A percentile compares a stretch with the other conserved stretches of the same genome.
Evolutionary conservation across 2,888 invertebrate species (phyloP).

Genomic region (Kryphioiulus occultus): DNA sequence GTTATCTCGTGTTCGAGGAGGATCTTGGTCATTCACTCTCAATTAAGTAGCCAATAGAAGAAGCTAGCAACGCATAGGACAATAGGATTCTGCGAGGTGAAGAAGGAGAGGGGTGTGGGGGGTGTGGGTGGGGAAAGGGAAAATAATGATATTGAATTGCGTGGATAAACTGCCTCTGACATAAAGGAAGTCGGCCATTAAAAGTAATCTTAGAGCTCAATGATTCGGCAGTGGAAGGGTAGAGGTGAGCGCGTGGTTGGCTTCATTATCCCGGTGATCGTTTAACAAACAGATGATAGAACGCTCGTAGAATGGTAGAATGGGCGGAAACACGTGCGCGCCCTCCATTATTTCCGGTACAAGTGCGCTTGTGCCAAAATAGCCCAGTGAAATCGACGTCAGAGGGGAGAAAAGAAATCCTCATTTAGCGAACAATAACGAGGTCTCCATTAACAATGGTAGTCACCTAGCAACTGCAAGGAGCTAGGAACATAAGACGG

Average conservation of each 20-base stretch:
- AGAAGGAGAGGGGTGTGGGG: not conserved
- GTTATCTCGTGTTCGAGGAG: not conserved
- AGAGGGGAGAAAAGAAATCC: not conserved
- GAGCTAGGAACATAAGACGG: not conserved
- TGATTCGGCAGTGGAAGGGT: slow-evolving; percentile 14
- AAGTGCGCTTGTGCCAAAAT: not conserved
- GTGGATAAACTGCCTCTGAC: slow-evolving; percentile 25
- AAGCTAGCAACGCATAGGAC: not conserved
- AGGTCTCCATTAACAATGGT: slow-evolving; percentile 24
- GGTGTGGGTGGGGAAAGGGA: not conserved
- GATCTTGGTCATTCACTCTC: slow-evolving; percentile 25
- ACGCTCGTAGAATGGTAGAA: not conserved
- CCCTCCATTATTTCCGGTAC: slow-evolving; percentile 24
- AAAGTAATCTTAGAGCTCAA: slow-evolving; percentile 25
- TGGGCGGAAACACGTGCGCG: slow-evolving; percentile 26
- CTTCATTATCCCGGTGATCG: slow-evolving; percentile 29
- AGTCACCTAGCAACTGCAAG: not conserved
- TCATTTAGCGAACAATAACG: slow-evolving; percentile 26
- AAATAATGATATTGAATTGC: slow-evolving; percentile 32
- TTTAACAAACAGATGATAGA: slow-evolving; percentile 30
- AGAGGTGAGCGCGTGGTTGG: slow-evolving; percentile 21
- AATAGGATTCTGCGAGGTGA: not conserved
- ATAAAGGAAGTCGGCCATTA: slow-evolving; percentile 30
- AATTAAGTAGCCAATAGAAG: slow-evolving; percentile 25
- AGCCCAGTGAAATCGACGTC: not conserved